Evolutionary conservation across 2,797 vertebrate species (phyloP).

Genomic region (Lycodopsis pacificus): DNA sequence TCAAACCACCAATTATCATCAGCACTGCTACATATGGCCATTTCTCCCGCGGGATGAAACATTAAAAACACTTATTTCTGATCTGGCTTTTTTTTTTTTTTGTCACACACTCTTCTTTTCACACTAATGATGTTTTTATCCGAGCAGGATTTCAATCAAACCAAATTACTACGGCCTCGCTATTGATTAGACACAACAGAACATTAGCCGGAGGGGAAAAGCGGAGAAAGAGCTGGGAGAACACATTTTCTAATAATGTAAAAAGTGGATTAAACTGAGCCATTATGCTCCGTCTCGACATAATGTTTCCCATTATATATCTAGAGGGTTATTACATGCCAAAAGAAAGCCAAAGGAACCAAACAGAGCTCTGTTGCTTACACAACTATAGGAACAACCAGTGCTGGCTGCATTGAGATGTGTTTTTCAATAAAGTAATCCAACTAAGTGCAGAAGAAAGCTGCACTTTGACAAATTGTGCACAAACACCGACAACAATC

Average conservation of each 20-base stretch:
- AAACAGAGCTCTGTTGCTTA: constrained; percentile 22
- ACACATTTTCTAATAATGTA: constrained; percentile 56
- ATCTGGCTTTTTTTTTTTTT: constrained; percentile 32
- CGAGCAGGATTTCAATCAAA: constrained; percentile 80
- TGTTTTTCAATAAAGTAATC: constrained; percentile 26
- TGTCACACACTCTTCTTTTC: constrained; percentile 48
- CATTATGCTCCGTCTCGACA: constrained; percentile 52
- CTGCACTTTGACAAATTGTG: constrained; percentile 31
- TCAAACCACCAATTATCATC: constrained; percentile 76
- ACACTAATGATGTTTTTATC: constrained; percentile 78
- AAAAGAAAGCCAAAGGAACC: constrained; percentile 38
- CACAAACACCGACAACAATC: background rate
- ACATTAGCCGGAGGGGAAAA: constrained; percentile 68
- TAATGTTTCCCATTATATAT: constrained; percentile 57
- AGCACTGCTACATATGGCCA: constrained; percentile 60
- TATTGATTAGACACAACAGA: constrained; percentile 79
- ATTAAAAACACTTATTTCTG: constrained; percentile 69
- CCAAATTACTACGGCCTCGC: constrained; percentile 67
- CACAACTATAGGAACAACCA: constrained; percentile 19
- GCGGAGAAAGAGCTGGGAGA: constrained; percentile 53
- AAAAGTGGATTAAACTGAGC: constrained; percentile 64
- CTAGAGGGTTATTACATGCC: constrained; percentile 37
- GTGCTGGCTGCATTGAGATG: background rate
- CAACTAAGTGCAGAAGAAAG: constrained; percentile 43
- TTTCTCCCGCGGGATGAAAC: constrained; percentile 47